Conservation (phyloP, 2,797 vertebrate species). For the Sus cebifrons region DNA sequence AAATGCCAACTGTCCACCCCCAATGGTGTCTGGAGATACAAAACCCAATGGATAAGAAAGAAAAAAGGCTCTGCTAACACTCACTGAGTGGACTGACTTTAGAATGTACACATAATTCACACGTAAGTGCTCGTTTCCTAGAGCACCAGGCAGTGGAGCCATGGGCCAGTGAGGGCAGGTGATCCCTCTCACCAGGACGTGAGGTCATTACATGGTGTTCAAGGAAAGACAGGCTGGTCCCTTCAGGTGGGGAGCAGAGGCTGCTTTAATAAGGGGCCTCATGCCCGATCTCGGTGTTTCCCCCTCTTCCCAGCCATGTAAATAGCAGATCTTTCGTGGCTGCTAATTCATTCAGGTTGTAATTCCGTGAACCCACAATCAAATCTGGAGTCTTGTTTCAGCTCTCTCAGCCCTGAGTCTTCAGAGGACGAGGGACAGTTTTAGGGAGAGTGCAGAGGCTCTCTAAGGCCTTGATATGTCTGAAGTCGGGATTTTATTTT, state of each 20-base stretch:
- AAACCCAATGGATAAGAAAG: not conserved
- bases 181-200: not conserved
- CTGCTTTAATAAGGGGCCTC: not conserved
- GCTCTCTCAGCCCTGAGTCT: not conserved
- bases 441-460: not conserved
- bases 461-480: not conserved
- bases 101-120: no score
- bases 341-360: not conserved
- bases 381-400: not conserved
- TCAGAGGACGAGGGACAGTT: not conserved
- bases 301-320: not conserved
- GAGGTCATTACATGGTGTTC: not conserved
- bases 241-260: not conserved
- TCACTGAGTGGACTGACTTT: not conserved
- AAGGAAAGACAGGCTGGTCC: not conserved
- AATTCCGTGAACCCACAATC: not conserved
- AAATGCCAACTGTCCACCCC: no score
- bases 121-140: not conserved
- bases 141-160: not conserved
- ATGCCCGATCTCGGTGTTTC: no score
- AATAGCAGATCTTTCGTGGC: not conserved
- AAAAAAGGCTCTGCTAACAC: not conserved
- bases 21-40: not conserved
- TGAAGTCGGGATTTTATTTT: not conserved
- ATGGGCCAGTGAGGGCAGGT: no score